A percentile compares a stretch with the other conserved stretches of the same genome.
Conservation (phyloP, 35 echinoderm and acorn worm genomes). For the Diadema setosum region DNA sequence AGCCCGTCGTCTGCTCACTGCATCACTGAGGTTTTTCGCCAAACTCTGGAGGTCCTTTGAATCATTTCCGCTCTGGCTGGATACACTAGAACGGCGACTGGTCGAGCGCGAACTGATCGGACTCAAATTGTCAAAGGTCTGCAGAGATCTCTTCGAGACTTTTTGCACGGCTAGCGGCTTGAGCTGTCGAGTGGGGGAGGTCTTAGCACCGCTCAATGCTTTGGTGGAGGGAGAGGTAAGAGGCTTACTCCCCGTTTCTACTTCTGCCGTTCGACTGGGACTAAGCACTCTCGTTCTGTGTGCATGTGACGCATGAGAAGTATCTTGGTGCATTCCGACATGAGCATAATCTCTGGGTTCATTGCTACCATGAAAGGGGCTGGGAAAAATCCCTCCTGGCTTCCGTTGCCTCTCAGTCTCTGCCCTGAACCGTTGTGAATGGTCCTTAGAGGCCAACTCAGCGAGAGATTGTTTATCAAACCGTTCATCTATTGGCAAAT, state of each 20-base stretch:
- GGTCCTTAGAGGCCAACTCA: not conserved
- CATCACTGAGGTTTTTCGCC: slow-evolving; percentile 9
- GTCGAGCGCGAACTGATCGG: slow-evolving; percentile 10
- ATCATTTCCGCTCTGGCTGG: slow-evolving; percentile 17
- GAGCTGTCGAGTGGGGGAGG: not conserved
- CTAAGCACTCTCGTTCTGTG: slow-evolving; percentile 15
- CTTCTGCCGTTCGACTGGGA: not conserved
- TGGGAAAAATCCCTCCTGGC: not conserved
- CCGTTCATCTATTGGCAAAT: not conserved
- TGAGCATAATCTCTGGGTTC: not conserved
- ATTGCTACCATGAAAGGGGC: not conserved
- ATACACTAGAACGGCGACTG: slow-evolving; percentile 7
- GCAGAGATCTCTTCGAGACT: slow-evolving; percentile 7
- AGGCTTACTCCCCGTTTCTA: not conserved
- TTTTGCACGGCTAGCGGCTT: slow-evolving; percentile 15
- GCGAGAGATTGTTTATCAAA: not conserved
- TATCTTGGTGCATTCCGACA: not conserved
- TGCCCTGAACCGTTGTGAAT: not conserved
- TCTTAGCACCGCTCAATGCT: not conserved
- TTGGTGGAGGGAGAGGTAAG: not conserved
- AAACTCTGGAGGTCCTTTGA: slow-evolving; percentile 4
- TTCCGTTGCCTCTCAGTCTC: not conserved
- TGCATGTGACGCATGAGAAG: not conserved
- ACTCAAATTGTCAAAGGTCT: slow-evolving; percentile 10
- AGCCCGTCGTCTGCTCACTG: not conserved